Base-by-base conservation (phyloP, 2,113 vertebrate species). In the Hippocampus guttulatus region DNA sequence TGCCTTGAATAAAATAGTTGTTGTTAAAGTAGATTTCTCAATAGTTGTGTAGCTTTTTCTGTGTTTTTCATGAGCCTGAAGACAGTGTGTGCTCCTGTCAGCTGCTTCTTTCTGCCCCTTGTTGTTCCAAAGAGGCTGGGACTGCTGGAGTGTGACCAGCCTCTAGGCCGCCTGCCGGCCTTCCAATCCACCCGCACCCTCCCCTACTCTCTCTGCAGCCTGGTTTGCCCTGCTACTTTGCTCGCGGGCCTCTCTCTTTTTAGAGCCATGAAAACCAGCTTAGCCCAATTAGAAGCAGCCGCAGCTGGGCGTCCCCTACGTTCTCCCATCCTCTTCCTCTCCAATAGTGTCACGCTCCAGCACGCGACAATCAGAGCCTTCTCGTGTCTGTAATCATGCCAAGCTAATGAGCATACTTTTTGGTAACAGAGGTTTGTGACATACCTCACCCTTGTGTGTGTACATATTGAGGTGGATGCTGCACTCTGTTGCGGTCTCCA, bases 261-360 rank as follows among this genome's bases (percentile, higher is more conserved):
- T 79, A 78, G 89, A 90, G 84, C 89, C 87, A 81, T 90, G 87
- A 87, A 88, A 89, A 86, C 84, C 84, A 75, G 84, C 88, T 85
- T 85, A 75, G 83, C 66, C 87, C 90, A 92, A 92, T 91, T 92
- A 92, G 86, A 86, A 82, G 81, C 80, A 70, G 82, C 73, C 72
- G 80, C 88, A 91, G 90, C 91, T 92, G 91, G 88, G 90, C 83
- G n/a, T 80, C 76, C 61, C 73, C 68, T 73, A 69, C 79, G 69
- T 77, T 78, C 78, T 81, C 71, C 80, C 62, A 68, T 60, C 75
- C 76, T 62, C 80, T 83, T 67, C 81, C 76, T 67, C 80, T 82
- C 83, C 83, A 68, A 67, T 63, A 71, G 72, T 75, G 80, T 84
- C 84, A 81, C 49, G 70, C 77, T 80, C 83, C 78, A 80, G 70